phyloP scores from a whole-genome alignment of 2,797 vertebrate species.

The Tangara arthus region DNA sequence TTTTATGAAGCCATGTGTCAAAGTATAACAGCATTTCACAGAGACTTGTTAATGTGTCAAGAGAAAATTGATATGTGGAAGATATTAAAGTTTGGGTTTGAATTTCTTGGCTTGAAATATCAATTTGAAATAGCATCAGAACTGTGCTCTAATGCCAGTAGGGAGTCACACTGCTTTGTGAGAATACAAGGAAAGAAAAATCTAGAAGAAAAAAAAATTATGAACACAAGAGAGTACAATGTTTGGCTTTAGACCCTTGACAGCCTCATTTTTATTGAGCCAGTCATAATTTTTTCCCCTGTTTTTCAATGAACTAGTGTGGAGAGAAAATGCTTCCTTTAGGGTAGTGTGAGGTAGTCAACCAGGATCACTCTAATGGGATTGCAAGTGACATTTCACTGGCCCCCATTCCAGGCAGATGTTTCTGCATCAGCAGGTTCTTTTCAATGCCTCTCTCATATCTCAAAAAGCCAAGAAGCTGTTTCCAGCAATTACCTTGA shows the following conservation, averaged over 20 bases:
- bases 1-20: not conserved
- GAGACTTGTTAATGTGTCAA: not conserved
- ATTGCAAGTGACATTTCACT: constrained; percentile 47
- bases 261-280: not conserved
- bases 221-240: not conserved
- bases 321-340: constrained; percentile 1
- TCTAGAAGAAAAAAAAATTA: not conserved
- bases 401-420: constrained; percentile 35
- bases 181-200: not conserved
- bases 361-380: constrained; percentile 16
- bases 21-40: not conserved
- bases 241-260: not conserved
- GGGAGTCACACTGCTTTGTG: not conserved
- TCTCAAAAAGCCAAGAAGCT: constrained; percentile 34
- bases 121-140: not conserved
- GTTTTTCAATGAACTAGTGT: not conserved
- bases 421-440: constrained; percentile 45
- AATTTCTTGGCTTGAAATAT: constrained; percentile 12
- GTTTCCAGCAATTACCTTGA: constrained; percentile 40
- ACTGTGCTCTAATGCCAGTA: not conserved
- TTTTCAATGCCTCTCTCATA: not conserved
- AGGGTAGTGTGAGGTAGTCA: not conserved
- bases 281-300: not conserved
- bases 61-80: not conserved
- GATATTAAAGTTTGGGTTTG: not conserved